A percentile compares a stretch with the other conserved stretches of the same genome.
Conservation (phyloP, 2,113 vertebrate species). For the Heterotis niloticus region DNA sequence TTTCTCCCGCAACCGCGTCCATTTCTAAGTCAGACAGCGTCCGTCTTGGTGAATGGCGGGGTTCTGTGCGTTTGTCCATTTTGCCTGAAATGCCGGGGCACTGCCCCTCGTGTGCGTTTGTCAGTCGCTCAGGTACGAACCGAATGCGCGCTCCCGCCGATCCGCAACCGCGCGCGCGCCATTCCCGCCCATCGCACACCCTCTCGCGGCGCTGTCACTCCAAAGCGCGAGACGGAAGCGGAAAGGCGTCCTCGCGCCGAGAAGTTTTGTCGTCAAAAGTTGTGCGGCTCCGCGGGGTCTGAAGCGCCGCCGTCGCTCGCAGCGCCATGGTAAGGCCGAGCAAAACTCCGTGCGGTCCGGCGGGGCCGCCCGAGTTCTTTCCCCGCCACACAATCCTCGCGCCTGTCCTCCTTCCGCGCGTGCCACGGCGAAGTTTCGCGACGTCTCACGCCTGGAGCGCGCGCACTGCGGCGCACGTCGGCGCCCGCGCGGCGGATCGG, state of each 20-base stretch:
- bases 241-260: conserved; percentile 37
- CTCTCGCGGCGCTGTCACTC: conserved; percentile 4
- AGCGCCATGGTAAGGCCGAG: conserved; percentile 21
- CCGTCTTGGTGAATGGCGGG: too few relatives aligned
- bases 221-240: conserved; percentile 45
- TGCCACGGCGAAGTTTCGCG: not conserved
- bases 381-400: not conserved
- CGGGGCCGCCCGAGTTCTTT: not conserved
- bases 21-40: too few relatives aligned
- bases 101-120: too few relatives aligned
- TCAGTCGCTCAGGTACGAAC: too few relatives aligned
- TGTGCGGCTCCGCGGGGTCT: not conserved
- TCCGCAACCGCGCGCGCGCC: conserved; percentile 27
- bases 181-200: not conserved
- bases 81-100: too few relatives aligned
- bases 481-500: not conserved
- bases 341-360: not conserved
- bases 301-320: not conserved
- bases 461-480: not conserved
- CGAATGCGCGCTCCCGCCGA: not conserved
- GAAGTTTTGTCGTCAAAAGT: conserved; percentile 36
- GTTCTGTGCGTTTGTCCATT: too few relatives aligned
- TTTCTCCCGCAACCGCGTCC: too few relatives aligned
- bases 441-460: not conserved
- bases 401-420: too few relatives aligned